These are phyloP conservation scores for Metaphire vulgaris DNA, from an alignment of 1,140 invertebrate species.

Conservation along the genomic window DNA sequence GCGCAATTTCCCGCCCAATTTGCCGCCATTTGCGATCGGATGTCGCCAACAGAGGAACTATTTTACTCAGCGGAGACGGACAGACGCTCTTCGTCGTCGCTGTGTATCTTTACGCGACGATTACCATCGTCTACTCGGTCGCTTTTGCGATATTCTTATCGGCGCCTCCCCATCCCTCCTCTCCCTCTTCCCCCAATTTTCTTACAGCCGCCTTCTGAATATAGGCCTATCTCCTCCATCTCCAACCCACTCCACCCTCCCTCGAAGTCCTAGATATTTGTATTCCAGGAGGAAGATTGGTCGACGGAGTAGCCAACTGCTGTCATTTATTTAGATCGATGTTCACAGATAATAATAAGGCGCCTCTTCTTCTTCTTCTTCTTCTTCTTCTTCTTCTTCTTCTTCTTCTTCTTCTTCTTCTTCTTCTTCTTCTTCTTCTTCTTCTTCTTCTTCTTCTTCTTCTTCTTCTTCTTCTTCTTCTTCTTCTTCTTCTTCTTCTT, in stretches of 20 bases:
- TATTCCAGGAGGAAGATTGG: not conserved
- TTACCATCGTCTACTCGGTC: not conserved
- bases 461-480: too few relatives aligned
- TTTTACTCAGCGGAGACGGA: not conserved
- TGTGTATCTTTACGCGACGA: not conserved
- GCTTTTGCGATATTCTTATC: not conserved
- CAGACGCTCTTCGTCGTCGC: not conserved
- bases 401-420: too few relatives aligned
- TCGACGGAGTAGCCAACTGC: too few relatives aligned
- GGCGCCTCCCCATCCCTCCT: not conserved
- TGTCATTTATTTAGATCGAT: not conserved
- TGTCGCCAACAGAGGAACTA: not conserved
- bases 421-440: too few relatives aligned
- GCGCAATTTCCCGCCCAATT: conserved; percentile 1
- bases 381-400: too few relatives aligned
- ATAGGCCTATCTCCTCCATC: too few relatives aligned
- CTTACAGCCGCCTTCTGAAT: not conserved
- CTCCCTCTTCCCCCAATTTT: not conserved
- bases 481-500: too few relatives aligned
- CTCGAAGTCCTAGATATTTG: too few relatives aligned
- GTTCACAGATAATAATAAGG: not conserved
- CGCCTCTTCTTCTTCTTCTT: too few relatives aligned
- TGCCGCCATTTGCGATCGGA: not conserved
- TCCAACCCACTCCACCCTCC: too few relatives aligned
- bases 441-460: too few relatives aligned